Percentiles rank a stretch among this genome's conserved stretches.
phyloP scores from a whole-genome alignment of 2,797 vertebrate species.

The Urosaurus nigricauda region DNA sequence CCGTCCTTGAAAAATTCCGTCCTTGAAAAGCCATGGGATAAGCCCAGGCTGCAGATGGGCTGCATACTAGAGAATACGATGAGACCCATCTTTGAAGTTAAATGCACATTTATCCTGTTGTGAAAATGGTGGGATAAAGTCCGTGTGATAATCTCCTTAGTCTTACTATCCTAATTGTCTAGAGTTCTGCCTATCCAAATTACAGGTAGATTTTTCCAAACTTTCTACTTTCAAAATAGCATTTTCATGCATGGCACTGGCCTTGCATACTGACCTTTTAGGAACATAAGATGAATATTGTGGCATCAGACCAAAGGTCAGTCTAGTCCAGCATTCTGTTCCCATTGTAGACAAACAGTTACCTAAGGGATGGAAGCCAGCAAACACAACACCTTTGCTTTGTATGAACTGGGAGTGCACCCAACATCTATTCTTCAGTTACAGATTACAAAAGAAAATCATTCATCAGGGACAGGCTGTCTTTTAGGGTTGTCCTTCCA shows the following conservation, averaged over 20 bases:
- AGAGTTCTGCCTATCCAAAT: background rate
- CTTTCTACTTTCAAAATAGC: background rate
- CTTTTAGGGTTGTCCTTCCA: background rate
- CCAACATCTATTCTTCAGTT: background rate
- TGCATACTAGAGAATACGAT: no score
- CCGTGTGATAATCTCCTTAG: no score
- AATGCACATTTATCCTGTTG: no score
- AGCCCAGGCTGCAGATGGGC: no score
- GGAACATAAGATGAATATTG: background rate
- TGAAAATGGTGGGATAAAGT: no score
- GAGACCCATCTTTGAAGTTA: no score
- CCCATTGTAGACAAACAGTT: background rate
- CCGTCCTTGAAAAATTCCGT: no score
- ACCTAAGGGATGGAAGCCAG: background rate
- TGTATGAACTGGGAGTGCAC: background rate
- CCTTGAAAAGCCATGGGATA: no score
- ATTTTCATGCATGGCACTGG: background rate
- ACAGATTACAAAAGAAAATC: background rate
- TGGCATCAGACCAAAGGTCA: background rate
- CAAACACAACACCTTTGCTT: background rate
- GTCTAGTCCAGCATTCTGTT: background rate
- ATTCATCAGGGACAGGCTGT: background rate
- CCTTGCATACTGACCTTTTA: background rate
- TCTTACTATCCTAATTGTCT: no score
- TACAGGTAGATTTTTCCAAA: background rate